A percentile compares a stretch with the other conserved stretches of the same genome.
phyloP scores from a whole-genome alignment of 2,888 invertebrate genomes.

The Macaria notata region DNA sequence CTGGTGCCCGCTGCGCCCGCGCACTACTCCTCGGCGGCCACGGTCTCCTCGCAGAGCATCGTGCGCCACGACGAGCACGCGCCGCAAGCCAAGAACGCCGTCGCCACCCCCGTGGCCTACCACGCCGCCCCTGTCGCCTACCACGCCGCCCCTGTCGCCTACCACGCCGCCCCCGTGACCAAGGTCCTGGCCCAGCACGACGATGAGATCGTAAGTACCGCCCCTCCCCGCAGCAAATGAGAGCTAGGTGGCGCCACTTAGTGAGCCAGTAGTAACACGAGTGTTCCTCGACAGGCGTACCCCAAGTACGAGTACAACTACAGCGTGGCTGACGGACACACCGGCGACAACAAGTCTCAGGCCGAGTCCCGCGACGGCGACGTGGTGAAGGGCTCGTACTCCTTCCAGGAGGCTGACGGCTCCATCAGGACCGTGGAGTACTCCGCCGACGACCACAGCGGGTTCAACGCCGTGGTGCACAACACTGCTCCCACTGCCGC shows the following conservation, averaged over 20 bases:
- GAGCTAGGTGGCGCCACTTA: not conserved
- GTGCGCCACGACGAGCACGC: constrained; percentile 57
- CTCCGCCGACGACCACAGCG: constrained; percentile 78
- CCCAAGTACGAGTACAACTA: constrained; percentile 79
- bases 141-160: constrained; percentile 34
- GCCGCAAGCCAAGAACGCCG: constrained; percentile 34
- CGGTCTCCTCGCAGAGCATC: constrained; percentile 65
- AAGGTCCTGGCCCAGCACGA: constrained; percentile 43
- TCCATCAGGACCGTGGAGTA: constrained; percentile 80
- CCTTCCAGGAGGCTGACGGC: constrained; percentile 80
- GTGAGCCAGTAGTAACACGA: too few species aligned
- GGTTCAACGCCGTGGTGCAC: constrained; percentile 70
- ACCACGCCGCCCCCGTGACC: constrained; percentile 37
- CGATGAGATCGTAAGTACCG: constrained; percentile 45
- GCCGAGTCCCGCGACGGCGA: constrained; percentile 79
- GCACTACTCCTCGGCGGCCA: constrained; percentile 57
- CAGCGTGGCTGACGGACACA: constrained; percentile 80
- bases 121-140: constrained; percentile 39
- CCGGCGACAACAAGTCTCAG: constrained; percentile 82
- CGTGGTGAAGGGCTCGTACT: constrained; percentile 79
- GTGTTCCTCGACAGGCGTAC: constrained; percentile 49
- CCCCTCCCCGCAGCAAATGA: not conserved
- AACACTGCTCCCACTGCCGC: constrained; percentile 58
- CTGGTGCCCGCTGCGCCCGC: constrained; percentile 54
- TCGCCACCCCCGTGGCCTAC: constrained; percentile 39